Base-by-base conservation (phyloP, 2,113 vertebrate species). In the Arothron firmamentum region DNA sequence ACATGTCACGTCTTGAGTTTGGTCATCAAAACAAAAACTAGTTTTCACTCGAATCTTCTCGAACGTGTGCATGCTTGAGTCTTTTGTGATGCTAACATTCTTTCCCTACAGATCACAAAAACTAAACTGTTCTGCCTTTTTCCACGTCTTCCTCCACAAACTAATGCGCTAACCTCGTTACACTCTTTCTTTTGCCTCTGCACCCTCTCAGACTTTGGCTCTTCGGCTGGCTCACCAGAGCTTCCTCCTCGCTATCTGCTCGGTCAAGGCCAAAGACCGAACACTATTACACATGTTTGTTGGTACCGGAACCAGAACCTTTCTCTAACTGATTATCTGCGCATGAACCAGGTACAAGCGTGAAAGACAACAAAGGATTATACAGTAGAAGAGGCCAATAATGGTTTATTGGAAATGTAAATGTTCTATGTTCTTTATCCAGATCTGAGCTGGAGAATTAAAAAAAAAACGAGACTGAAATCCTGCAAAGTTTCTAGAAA, bases 271-370 rank as follows among this genome's bases (percentile, higher is more conserved):
- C 94, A 94, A 81, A 90, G 92, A 84, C 94, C 94, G 75, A 96
- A 95, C 90, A 95, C 94, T 87, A 92, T 96, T 91, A 96, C 94
- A 69, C 95, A 96, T 52, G 94, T 96, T 88, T 95, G 94, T 87
- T 97, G 94, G 94, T 95, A 95, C 87, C 92, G 94, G 84, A 95
- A 93, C 89, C 95, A 96, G 90, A 96, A 93, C 88, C 93, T 96
- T 13, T 94, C 94, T 70, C 91, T 95, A 85, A 88, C 85, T 84
- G 93, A 96, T 92, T 96, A 94, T 85, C 88, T 95, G 81, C 94
- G 88, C 90, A 94, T 97, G 94, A 94, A 93, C 83, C 92, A 96
- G 94, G 94, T 95, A 96, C 92, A 79, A 56, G 54, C 74, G 53
- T 51, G 21, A 21, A 17, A 3, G 50, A 34, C 21, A 1, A 0